These are phyloP conservation scores for Anolis sagrei DNA, from an alignment of 2,113 vertebrate genomes.

Conservation along the genomic window DNA sequence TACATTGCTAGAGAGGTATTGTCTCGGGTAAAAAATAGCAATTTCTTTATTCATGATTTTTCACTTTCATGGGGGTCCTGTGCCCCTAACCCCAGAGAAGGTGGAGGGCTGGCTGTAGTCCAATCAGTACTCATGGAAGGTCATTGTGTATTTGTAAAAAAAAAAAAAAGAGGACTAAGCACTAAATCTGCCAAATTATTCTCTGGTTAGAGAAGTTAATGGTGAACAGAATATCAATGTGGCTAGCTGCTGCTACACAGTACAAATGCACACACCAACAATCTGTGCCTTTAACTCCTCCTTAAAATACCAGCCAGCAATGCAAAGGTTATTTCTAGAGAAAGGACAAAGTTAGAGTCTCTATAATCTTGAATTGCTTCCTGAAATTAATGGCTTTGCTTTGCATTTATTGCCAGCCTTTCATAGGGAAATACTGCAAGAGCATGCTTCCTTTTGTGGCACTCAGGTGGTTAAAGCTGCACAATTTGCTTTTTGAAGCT, in stretches of 20 bases:
- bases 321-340: neutral
- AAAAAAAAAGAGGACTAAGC: neutral
- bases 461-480: slow-evolving; percentile 77
- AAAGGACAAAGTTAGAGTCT: slow-evolving; percentile 45
- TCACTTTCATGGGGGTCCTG: too few relatives aligned
- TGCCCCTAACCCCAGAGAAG: too few relatives aligned
- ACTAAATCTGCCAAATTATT: slow-evolving; percentile 3
- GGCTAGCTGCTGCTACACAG: neutral
- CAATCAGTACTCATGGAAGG: neutral
- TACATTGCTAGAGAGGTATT: too few relatives aligned
- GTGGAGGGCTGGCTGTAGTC: neutral
- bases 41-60: too few relatives aligned
- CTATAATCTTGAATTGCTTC: slow-evolving; percentile 52
- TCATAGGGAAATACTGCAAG: slow-evolving; percentile 64
- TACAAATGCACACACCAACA: neutral
- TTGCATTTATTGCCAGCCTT: slow-evolving; percentile 56
- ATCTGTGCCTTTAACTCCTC: neutral
- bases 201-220: slow-evolving; percentile 13
- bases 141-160: neutral
- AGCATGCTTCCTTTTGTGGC: slow-evolving; percentile 68
- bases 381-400: slow-evolving; percentile 53
- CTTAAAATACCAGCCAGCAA: slow-evolving; percentile 34
- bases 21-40: too few relatives aligned
- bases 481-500: slow-evolving; percentile 79
- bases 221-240: neutral